phyloP scores from a whole-genome alignment of 2,797 vertebrate genomes.

The Scyliorhinus canicula region DNA sequence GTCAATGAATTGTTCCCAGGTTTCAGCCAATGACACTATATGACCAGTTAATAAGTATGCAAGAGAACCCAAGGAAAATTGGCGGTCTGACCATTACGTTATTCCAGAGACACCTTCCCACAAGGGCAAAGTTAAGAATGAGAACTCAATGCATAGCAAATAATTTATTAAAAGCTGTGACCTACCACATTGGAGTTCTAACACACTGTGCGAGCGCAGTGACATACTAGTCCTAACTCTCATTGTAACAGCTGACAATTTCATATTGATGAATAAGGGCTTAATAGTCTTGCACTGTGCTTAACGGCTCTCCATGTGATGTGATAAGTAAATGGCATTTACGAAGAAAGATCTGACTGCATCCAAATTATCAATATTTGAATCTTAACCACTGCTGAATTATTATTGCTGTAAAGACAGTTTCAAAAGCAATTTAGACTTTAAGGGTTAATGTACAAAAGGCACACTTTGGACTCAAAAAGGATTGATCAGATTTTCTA shows the following conservation, averaged over 20 bases:
- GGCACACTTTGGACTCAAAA: neutral
- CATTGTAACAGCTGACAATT: constrained; percentile 4
- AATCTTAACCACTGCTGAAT: neutral
- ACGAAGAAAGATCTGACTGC: neutral
- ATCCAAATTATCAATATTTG: neutral
- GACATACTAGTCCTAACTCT: neutral
- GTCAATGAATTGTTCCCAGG: neutral
- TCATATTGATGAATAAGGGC: neutral
- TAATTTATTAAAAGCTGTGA: neutral
- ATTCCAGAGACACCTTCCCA: neutral
- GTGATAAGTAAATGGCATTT: neutral
- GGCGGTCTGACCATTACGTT: neutral
- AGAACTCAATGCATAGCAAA: neutral
- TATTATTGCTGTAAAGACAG: neutral
- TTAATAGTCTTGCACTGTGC: neutral
- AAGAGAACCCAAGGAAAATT: neutral
- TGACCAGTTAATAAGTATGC: neutral
- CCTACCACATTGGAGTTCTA: neutral
- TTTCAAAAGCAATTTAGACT: neutral
- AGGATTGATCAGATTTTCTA: neutral
- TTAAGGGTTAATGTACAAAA: neutral
- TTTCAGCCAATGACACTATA: neutral
- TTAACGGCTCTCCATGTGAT: neutral
- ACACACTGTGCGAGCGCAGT: neutral
- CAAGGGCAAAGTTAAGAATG: neutral